Base-by-base conservation (phyloP, 2,797 vertebrate genomes). In the Neopelma chrysocephalum region DNA sequence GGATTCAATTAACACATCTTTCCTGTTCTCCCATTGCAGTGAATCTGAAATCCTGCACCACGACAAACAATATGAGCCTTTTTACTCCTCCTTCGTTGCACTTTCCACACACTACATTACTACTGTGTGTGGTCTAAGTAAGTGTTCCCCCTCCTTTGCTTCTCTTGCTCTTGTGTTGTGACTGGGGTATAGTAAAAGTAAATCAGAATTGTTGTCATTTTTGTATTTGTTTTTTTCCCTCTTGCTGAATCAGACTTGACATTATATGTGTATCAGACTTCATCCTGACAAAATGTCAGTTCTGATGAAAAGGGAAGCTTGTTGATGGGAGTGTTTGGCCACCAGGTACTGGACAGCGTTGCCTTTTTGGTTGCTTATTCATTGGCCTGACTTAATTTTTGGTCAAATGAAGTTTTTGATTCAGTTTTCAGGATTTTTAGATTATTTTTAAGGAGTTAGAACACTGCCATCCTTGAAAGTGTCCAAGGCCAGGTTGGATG, bases 41-140 rank as follows among this genome's bases (percentile, higher is more conserved):
- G 99, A 99, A 96, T 99, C 99, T 19, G 99, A 99, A 97, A 99
- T 99, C 97, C 98, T 99, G 97, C 99, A 99, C 96, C 99, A 99
- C 0, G 99, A 99, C 98, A 99, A 99, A 98, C 99, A 99, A 87
- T 99, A 99, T 25, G 99, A 99, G 98, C 99, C 99, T 16, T 99
- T 99, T 98, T 99, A 99, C 98, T 99, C 99, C 1, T 99, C 99
- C 40, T 99, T 99, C 11, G 98, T 99, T 97, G 99, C 99, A 10
- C 99, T 99, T 83, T 99, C 99, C 93, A 99, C 99, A 11, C 99
- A 99, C 98, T 99, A 99, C 98, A 99, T 99, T 98, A 99, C 99
- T 95, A 99, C 99, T 68, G 99, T 99, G 82, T 99, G 99, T 97
- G 98, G 99, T 95, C 99, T 99, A 94, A 99, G 99, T 99, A 98